These are phyloP conservation scores for Grallaria varia DNA, from an alignment of 2,113 vertebrate genomes.

Conservation along the genomic window DNA sequence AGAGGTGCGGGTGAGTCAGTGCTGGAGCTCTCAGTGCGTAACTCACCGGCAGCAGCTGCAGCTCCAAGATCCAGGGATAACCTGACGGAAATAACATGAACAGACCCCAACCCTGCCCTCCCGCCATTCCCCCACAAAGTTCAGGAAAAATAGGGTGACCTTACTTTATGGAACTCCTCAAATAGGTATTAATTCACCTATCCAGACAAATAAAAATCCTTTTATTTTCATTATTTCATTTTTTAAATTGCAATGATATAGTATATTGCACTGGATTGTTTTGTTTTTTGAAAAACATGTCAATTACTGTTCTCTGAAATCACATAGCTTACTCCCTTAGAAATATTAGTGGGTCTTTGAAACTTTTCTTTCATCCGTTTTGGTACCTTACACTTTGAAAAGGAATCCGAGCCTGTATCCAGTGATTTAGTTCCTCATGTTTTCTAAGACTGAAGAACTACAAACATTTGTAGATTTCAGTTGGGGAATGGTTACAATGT, in stretches of 20 bases:
- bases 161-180: not conserved
- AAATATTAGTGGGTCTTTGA: not conserved
- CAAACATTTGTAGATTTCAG: not conserved
- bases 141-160: not conserved
- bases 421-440: not conserved
- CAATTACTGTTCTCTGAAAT: not conserved
- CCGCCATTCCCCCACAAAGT: fast-evolving
- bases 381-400: not conserved
- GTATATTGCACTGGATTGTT: not conserved
- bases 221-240: not conserved
- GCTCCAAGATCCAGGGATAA: not conserved
- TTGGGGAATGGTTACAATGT: not conserved
- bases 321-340: not conserved
- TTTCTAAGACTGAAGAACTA: not conserved
- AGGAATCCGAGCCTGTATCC: not conserved
- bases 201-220: not conserved
- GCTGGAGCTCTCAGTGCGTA: not conserved
- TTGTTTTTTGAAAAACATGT: not conserved
- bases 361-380: not conserved
- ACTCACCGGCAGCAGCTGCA: not conserved
- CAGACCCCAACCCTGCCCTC: not conserved
- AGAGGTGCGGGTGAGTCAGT: not conserved
- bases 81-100: fast-evolving
- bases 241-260: not conserved
- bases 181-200: not conserved